Evolutionary conservation across 2,797 vertebrate genomes (phyloP).

Genomic region (Chiloscyllium punctatum): DNA sequence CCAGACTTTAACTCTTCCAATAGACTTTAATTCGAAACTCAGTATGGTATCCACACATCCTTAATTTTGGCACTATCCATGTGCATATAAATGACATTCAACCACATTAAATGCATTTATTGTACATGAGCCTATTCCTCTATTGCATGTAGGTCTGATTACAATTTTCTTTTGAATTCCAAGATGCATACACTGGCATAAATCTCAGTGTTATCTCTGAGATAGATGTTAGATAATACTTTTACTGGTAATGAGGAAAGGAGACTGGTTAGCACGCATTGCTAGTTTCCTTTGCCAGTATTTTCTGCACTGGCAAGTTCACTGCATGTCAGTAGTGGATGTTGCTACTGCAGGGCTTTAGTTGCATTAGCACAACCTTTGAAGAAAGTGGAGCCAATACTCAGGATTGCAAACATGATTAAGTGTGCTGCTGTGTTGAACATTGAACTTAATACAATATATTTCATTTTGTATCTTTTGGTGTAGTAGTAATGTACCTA

Average conservation of each 20-base stretch:
- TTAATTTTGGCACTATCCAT: background rate
- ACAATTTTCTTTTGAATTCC: background rate
- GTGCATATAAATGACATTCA: background rate
- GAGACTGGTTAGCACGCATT: background rate
- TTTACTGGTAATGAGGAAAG: background rate
- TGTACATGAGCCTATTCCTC: background rate
- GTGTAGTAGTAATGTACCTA: too few relatives aligned
- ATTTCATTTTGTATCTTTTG: background rate
- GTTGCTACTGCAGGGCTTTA: background rate
- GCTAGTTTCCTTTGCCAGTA: background rate
- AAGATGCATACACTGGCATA: background rate
- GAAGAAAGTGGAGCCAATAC: background rate
- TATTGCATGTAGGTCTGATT: background rate
- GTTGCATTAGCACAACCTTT: background rate
- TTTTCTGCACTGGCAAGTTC: background rate
- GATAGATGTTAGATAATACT: background rate
- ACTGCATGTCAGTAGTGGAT: background rate
- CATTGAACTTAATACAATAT: background rate
- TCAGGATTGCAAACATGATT: background rate
- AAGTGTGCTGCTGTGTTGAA: background rate
- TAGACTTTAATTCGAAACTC: background rate
- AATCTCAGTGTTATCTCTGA: background rate
- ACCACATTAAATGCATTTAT: background rate
- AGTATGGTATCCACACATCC: background rate
- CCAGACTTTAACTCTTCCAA: background rate